Evolutionary conservation across 2,113 vertebrate genomes (phyloP), one percentile per base, ranked within the genome.

Genomic region (Rostratula benghalensis): DNA sequence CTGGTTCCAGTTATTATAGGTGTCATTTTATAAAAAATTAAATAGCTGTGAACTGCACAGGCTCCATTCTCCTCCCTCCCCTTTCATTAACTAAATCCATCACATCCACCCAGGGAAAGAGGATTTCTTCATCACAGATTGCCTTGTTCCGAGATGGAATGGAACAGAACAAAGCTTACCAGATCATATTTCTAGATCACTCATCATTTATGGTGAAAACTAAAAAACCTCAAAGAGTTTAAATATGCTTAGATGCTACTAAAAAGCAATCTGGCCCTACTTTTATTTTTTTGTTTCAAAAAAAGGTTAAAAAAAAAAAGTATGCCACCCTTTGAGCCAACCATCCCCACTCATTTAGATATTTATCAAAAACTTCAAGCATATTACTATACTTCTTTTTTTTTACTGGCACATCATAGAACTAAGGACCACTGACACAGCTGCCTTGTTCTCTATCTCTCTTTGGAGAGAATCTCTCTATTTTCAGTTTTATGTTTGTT

Each of bases 81-180:
- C 50, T 22, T 77, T 71, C 4, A 2, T 67, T 85, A 79, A 91
- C 71, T 41, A 91, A 88, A 92, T 74, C 69, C 83, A 94, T 68
- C 71, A 82, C 12, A 4, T 80, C 68, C 73, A 57, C 64, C n/a
- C 76, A 56, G 28, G 33, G 48, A n/a, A n/a, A n/a, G n/a, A 50
- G 75, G 33, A 75, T 93, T 92, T 92, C 82, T 94, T 84, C 75
- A 45, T 87, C 95, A 91, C 56, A 48, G 41, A 79, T 70, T 76
- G 83, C 61, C 96, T 92, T 93, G 81, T 95, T 89, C 81, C 70
- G 65, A 35, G 70, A 86, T 48, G 60, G 74, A 94, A 90, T 3
- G 14, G 48, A 89, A 67, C 3, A 3, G 71, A 90, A 92, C 68
- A 74, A 95, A 92, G 77, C 48, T 91, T 91, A 93, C 67, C 30